phyloP scores from a whole-genome alignment of 1,140 invertebrate species.

The Bombus waltoni region DNA sequence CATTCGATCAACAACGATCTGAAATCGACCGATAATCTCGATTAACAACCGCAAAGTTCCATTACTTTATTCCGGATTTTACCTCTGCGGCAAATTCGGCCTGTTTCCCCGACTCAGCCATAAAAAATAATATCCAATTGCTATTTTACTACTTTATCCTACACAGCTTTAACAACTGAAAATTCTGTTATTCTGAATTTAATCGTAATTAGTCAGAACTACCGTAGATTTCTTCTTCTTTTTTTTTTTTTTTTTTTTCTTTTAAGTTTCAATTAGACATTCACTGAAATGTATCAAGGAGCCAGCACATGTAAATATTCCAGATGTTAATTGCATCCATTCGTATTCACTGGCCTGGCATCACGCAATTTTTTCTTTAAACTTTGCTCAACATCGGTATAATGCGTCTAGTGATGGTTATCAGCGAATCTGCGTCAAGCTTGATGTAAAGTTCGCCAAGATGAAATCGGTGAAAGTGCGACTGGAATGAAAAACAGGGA shows the following conservation, averaged over 20 bases:
- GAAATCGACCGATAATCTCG: too few relatives aligned
- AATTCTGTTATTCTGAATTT: too few relatives aligned
- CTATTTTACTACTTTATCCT: too few relatives aligned
- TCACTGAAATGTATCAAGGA: not conserved
- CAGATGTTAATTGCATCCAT: not conserved
- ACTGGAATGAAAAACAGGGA: not conserved
- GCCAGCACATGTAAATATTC: not conserved
- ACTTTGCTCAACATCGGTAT: not conserved
- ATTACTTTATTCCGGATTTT: too few relatives aligned
- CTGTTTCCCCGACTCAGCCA: too few relatives aligned
- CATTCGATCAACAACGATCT: too few relatives aligned
- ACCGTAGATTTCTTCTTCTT: too few relatives aligned
- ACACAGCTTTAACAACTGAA: too few relatives aligned
- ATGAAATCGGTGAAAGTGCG: constrained; percentile 45
- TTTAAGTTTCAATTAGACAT: not conserved
- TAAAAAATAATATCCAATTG: too few relatives aligned
- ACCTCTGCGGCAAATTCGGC: too few relatives aligned
- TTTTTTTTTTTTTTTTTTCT: not conserved
- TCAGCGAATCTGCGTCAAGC: not conserved
- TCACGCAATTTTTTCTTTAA: not conserved
- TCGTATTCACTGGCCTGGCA: not conserved
- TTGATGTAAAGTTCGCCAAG: not conserved
- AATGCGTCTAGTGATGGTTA: not conserved
- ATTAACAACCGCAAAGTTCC: too few relatives aligned
- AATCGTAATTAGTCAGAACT: too few relatives aligned